These are phyloP conservation scores for Pedionomus torquatus DNA, from an alignment of 2,113 vertebrate species.

Conservation along the genomic window DNA sequence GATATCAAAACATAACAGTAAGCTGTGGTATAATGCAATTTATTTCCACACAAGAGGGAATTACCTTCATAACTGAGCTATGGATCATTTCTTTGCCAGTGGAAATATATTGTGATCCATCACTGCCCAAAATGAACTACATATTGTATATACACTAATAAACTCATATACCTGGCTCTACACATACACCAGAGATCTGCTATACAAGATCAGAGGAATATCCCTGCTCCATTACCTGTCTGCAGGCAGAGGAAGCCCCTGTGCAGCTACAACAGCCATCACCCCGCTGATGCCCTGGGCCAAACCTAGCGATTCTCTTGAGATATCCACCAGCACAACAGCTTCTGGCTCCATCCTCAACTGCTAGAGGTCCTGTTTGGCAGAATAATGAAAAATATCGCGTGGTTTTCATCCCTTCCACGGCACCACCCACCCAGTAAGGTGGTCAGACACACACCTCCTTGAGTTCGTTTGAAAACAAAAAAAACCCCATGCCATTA, in stretches of 20 bases:
- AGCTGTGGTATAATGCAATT: conserved; percentile 20
- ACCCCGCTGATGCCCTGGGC: not conserved
- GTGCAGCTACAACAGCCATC: not conserved
- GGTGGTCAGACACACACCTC: not conserved
- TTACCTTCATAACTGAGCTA: conserved; percentile 8
- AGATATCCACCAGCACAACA: not conserved
- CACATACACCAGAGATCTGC: not conserved
- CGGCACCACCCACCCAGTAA: not conserved
- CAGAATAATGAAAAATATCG: not conserved
- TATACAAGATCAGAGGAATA: not conserved
- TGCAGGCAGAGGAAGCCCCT: not conserved
- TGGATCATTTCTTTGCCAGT: conserved; percentile 29
- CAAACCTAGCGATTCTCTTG: not conserved
- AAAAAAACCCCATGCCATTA: not conserved
- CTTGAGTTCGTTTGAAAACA: not conserved
- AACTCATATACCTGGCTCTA: not conserved
- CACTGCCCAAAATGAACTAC: conserved; percentile 34
- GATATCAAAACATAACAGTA: conserved; percentile 44
- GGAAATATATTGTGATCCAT: conserved; percentile 17
- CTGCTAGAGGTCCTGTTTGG: not conserved
- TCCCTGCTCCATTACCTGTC: fast-evolving
- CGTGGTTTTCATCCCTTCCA: not conserved
- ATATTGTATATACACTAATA: not conserved
- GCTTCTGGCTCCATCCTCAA: fast-evolving
- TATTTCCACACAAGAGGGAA: conserved; percentile 37